Base-by-base conservation (phyloP, 2,888 invertebrate species). In the Cyaniris semiargus region DNA sequence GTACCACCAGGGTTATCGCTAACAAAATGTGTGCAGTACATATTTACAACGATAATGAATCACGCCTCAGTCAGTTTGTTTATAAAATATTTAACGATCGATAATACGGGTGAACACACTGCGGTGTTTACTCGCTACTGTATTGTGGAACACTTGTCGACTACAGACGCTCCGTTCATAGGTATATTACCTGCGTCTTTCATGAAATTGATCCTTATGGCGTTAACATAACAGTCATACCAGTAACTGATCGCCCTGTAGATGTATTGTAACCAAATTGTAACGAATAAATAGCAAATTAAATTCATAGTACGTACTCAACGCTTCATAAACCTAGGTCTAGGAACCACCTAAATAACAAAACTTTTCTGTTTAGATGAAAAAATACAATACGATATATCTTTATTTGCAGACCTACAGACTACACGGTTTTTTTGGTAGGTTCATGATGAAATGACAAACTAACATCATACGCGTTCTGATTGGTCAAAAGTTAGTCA, bases 51-150 rank as follows among this genome's bases (percentile, higher is more conserved):
- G 38, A 71, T 71, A 71, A 71, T 71, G 38, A 71, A 38, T 71
- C 71, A 71, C 71, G 38, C 71, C 34, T 70, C 10, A 21, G 71
- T 71, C 71, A 71, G 71, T 71, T 71, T 71, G 71, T 71, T 71
- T 71, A 71, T 71, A 38, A 71, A 71, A 71, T 71, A 71, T 71
- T 71, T 71, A 71, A 38, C 71, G 38, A 71, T 71, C 71, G 38
- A 71, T 71, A 71, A 71, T 71, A 71, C 71, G 71, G 71, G 71
- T 71, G 71, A 71, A 71, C 38, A 71, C 38, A 38, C 71, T 71
- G 31, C 66, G 66, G 66, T 66, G 6, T 66, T 66, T 27, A 66
- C 27, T 66, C 27, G 66, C 66, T 6, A 66, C 27, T 66, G 66
- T 66, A 66, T 66, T 66, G 66, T 66, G 2, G 31, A 66, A 31